Base-by-base conservation (phyloP, 1,140 invertebrate genomes). In the Agraylea sexmaculata region DNA sequence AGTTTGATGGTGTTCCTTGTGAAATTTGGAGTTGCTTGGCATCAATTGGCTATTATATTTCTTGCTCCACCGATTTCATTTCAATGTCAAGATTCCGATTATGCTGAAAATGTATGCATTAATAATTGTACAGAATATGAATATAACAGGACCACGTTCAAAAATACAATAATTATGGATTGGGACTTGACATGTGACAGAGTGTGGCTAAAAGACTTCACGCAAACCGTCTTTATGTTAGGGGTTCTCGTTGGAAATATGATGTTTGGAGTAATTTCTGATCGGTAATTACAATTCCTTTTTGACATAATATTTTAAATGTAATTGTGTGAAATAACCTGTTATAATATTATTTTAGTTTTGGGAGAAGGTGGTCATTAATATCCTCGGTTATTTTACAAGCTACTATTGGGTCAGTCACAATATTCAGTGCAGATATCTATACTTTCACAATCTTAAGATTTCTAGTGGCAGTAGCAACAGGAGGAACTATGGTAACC, bases 401-500 rank as follows among this genome's bases (percentile, higher is more conserved):
- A 51, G 62, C 77, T 0, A 42, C 73, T 12, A 63, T 71, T 11
- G 78, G 80, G 23, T 58, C 80, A 2, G 56, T 71, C 1, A 74
- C 75, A 1, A 75, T 78, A 4, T 72, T 76, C 42, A 74, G 73
- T 0, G 72, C 77, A 0, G 77, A 71, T 58, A 84, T 75, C 53
- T 71, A 74, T 55, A 61, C 78, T 37, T 87, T 84, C 53, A 63
- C 79, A 2, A 5, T 77, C 0, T 66, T 81, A 4, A 68, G 83
- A 37, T 85, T 85, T 49, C 52, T 86, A 12, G 64, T 75, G 1
- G 82, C 75, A 2, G 52, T 80, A 10, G 77, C 79, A 8, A 82
- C 78, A 12, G 81, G 79, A 22, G 80, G 81, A 1, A 78, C 74
- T 0, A 83, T 84, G 78, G 73, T 78, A 19, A 79, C 74, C n/a